Percentiles rank a stretch among this genome's conserved stretches.
Conservation (phyloP, 30 jellyfish, hydroid and myxozoan species). For the Aurelia coerulea region DNA sequence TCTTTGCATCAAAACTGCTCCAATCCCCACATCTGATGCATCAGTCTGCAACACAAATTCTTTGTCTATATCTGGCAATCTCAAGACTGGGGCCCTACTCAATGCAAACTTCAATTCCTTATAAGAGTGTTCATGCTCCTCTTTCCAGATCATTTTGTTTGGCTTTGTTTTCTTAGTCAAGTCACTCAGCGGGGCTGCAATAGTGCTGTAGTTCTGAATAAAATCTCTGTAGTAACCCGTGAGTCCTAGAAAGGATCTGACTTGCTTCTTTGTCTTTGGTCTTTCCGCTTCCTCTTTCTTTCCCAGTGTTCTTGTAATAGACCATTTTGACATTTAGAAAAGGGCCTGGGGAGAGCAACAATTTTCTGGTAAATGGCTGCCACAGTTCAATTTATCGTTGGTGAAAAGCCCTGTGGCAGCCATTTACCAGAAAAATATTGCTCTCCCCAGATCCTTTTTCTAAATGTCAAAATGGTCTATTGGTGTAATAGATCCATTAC, state of each 20-base stretch:
- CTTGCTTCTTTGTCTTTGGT: slow-evolving; percentile 43
- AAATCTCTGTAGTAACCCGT: slow-evolving; percentile 30
- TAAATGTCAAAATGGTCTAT: neutral
- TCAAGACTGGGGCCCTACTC: slow-evolving; percentile 13
- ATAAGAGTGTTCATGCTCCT: slow-evolving; percentile 15
- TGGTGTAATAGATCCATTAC: neutral
- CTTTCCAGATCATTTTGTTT: slow-evolving; percentile 29
- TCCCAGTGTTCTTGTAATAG: neutral
- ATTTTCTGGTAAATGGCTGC: too few relatives aligned
- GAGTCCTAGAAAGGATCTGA: slow-evolving; percentile 23
- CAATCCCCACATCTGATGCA: slow-evolving; percentile 41
- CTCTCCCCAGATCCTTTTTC: too few relatives aligned
- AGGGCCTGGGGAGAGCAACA: too few relatives aligned
- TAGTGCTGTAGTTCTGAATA: neutral
- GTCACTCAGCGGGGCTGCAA: slow-evolving; percentile 33
- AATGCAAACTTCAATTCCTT: neutral
- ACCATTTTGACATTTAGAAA: too few relatives aligned
- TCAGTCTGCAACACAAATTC: slow-evolving; percentile 23
- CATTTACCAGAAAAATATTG: too few relatives aligned
- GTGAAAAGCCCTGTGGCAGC: too few relatives aligned
- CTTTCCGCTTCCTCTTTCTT: slow-evolving; percentile 3
- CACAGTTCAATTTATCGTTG: too few relatives aligned
- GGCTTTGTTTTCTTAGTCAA: slow-evolving; percentile 15
- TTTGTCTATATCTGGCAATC: slow-evolving; percentile 30
- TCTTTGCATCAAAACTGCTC: slow-evolving; percentile 48